Evolutionary conservation across 2,113 vertebrate species (phyloP).

Genomic region (Cepphus grylle): DNA sequence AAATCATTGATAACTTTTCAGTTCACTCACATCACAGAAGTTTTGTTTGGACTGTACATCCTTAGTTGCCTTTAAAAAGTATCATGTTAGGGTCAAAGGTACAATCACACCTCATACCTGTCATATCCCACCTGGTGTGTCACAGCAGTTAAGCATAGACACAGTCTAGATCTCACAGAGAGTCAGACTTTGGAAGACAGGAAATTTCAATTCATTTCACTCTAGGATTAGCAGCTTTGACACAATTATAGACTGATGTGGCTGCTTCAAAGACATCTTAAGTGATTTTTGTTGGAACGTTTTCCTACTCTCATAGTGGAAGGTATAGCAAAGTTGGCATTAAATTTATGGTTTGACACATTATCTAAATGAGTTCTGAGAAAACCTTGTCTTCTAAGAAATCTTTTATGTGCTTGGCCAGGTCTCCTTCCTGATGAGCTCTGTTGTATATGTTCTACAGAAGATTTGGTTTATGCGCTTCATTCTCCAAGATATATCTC

Average conservation of each 20-base stretch:
- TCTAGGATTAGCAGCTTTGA: background rate
- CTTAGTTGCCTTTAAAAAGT: background rate
- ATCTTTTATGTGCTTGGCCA: background rate
- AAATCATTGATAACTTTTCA: background rate
- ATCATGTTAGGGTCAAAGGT: background rate
- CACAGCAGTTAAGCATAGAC: accelerated
- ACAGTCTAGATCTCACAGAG: background rate
- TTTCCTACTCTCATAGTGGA: background rate
- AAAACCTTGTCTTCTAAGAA: background rate
- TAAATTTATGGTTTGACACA: background rate
- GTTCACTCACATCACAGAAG: background rate
- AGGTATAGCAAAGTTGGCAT: background rate
- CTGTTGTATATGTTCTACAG: background rate
- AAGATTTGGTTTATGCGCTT: background rate
- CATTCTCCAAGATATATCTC: background rate
- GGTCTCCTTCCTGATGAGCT: background rate
- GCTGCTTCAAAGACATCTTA: background rate
- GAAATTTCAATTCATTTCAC: background rate
- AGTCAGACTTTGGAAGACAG: background rate
- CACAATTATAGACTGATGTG: background rate
- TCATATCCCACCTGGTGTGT: background rate
- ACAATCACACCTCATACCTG: background rate
- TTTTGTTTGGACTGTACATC: background rate
- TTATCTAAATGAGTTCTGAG: background rate
- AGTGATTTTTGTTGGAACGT: background rate